Base-by-base conservation (phyloP, 2,888 invertebrate species). In the Rhamnusium bicolor region DNA sequence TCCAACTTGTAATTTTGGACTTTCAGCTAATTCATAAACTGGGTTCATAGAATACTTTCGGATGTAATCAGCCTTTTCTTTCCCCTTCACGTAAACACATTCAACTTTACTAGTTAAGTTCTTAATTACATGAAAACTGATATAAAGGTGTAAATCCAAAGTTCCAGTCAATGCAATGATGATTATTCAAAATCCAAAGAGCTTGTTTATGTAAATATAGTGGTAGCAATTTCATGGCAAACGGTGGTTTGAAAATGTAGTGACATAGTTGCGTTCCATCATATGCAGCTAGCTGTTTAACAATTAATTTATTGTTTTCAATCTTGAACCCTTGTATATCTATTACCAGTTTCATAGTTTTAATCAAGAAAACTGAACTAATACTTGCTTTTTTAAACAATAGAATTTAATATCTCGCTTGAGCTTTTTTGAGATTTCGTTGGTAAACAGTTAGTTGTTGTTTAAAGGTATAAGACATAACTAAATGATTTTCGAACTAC, bases 301-400 rank as follows among this genome's bases (percentile, higher is more conserved):
- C 54, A 2, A 67, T 54, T 12, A 71, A 67, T 67, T 61, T 71
- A 61, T 67, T 66, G 10, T 71, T 67, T 62, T 71, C 62, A 24
- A 67, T 61, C 27, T 71, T 67, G 19, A 67, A 67, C 7, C 71
- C 67, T 67, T 67, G 70, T 29, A 71, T 16, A 49, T 71, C 70
- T 18, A 71, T 1, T 2, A 71, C 27, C n/a, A 63, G n/a, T 56
- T 24, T 14, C 70, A 70, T 69, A 68, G 18, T 63, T 51, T 47
- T 27, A 49, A 63, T n/a, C 24, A 14, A 3, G 5, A 3, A n/a
- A 63, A 49, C 29, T 63, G 1, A 2, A 21, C 19, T 10, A 61
- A n/a, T 12, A 61, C 46, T 18, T 8, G n/a, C 6, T 19, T 19
- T 46, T 61, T 46, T 46, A 54, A 21, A 61, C 61, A 21, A 19